Evolutionary conservation across 1,140 invertebrate species (phyloP).

Genomic region (Belonocnema kinseyi): DNA sequence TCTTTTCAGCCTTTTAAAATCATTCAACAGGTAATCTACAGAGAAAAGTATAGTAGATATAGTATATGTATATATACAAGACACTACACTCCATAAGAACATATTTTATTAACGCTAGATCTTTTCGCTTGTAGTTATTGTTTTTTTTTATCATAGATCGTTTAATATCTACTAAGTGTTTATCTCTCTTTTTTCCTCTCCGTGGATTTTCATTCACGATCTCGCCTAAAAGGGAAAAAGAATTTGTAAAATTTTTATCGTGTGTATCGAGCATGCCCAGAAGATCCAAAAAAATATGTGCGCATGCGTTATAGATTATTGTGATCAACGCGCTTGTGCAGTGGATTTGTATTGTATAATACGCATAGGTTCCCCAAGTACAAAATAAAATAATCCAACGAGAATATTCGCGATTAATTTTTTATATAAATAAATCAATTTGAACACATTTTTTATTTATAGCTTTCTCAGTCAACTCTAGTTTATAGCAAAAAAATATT

Average conservation of each 20-base stretch:
- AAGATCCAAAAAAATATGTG: too few relatives aligned
- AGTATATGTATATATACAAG: conserved; percentile 74
- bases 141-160: conserved; percentile 51
- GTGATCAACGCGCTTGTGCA: too few relatives aligned
- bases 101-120: conserved; percentile 71
- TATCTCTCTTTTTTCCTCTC: conserved; percentile 42
- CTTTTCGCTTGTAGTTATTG: conserved; percentile 60
- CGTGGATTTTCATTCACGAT: conserved; percentile 39
- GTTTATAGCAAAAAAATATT: too few relatives aligned
- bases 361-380: too few relatives aligned
- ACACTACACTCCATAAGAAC: conserved; percentile 74
- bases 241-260: neutral
- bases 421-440: too few relatives aligned
- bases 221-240: conserved; percentile 43
- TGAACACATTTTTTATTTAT: too few relatives aligned
- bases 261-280: too few relatives aligned
- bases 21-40: conserved; percentile 68
- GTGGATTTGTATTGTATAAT: too few relatives aligned
- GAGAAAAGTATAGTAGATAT: conserved; percentile 72
- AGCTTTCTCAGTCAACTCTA: too few relatives aligned
- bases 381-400: too few relatives aligned
- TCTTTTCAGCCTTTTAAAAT: conserved; percentile 54
- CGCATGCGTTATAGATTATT: too few relatives aligned
- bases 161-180: conserved; percentile 50
- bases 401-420: too few relatives aligned